Evolutionary conservation across 2,888 invertebrate genomes (phyloP).

Genomic region (Dyspetes luteomarginatus): DNA sequence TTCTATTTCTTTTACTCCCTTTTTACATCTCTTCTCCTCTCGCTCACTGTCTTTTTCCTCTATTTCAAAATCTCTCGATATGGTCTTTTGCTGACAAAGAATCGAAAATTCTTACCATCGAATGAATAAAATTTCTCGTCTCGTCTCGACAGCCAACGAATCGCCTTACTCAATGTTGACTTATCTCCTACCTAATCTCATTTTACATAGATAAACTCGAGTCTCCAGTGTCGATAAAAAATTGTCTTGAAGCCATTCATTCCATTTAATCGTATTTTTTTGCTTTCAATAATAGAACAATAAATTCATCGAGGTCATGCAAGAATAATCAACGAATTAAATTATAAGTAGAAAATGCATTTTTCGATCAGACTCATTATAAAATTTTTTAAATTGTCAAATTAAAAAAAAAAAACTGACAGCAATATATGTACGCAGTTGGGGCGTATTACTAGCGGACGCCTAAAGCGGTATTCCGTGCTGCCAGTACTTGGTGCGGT

Average conservation of each 20-base stretch:
- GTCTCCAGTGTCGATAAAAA: background rate
- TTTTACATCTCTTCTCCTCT: background rate
- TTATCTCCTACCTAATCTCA: background rate
- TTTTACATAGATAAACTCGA: background rate
- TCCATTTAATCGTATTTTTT: too few species aligned
- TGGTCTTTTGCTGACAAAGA: conserved; percentile 7
- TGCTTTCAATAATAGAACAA: too few species aligned
- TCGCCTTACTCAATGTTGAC: background rate
- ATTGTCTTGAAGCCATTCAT: background rate
- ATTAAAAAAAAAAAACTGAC: too few species aligned
- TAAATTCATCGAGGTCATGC: too few species aligned
- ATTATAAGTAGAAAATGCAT: too few species aligned
- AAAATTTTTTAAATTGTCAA: too few species aligned
- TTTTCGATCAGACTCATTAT: too few species aligned
- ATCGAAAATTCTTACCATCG: background rate
- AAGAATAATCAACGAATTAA: too few species aligned
- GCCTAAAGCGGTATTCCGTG: too few species aligned
- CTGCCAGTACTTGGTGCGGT: too few species aligned
- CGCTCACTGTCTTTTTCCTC: background rate
- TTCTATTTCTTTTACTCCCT: background rate
- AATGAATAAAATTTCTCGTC: background rate
- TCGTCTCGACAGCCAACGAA: background rate
- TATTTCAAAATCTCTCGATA: background rate
- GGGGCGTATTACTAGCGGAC: too few species aligned
- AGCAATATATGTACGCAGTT: too few species aligned